phyloP scores from a whole-genome alignment of 2,113 vertebrate genomes.

The Leptosomus discolor region DNA sequence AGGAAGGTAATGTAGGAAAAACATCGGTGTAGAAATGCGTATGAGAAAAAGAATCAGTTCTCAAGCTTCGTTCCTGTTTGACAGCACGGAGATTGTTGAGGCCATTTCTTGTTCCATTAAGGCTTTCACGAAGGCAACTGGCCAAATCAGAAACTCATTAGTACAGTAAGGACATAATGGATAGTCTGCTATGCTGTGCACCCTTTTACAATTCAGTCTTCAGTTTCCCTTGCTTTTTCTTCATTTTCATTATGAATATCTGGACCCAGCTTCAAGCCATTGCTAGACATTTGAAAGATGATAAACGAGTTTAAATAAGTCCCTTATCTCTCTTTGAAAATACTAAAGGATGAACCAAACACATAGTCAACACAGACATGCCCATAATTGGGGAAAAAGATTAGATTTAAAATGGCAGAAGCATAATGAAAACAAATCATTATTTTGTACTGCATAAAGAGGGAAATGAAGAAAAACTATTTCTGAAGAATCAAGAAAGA shows the following conservation, averaged over 20 bases:
- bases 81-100: not conserved
- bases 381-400: accelerated
- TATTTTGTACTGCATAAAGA: not conserved
- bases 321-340: not conserved
- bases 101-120: not conserved
- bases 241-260: not conserved
- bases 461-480: not conserved
- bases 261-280: not conserved
- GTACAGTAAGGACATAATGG: not conserved
- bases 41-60: not conserved
- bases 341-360: not conserved
- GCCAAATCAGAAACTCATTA: not conserved
- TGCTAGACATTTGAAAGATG: not conserved
- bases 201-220: accelerated
- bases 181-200: not conserved
- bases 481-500: not conserved
- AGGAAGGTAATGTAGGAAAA: not conserved
- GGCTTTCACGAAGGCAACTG: not conserved
- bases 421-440: not conserved
- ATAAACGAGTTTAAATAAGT: not conserved
- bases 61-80: not conserved
- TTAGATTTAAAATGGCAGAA: not conserved
- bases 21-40: accelerated
- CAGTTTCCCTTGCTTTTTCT: not conserved
- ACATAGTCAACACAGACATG: accelerated